Conservation (phyloP, 1,140 invertebrate genomes). For the Drosophila pallidifrons region DNA sequence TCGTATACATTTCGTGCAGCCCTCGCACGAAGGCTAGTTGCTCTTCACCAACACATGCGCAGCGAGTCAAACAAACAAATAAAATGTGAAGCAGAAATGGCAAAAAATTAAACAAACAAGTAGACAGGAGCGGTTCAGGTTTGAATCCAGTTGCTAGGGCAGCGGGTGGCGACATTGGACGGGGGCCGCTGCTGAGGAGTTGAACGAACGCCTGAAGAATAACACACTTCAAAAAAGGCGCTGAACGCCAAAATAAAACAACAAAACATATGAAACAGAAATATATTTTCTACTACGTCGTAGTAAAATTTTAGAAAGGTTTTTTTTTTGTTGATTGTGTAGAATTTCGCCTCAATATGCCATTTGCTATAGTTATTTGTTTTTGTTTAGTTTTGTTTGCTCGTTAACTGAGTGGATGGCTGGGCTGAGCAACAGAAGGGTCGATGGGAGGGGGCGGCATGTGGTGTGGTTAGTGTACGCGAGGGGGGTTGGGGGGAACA, state of each 20-base stretch:
- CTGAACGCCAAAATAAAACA: slow-evolving; percentile 63
- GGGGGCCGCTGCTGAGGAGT: slow-evolving; percentile 38
- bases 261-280: slow-evolving; percentile 18
- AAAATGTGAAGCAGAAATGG: slow-evolving; percentile 84
- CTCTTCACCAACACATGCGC: slow-evolving; percentile 75
- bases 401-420: slow-evolving; percentile 60
- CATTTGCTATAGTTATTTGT: slow-evolving; percentile 68
- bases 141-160: slow-evolving; percentile 32
- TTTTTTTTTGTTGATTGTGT: slow-evolving; percentile 12
- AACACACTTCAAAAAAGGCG: slow-evolving; percentile 41
- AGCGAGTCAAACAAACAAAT: slow-evolving; percentile 85
- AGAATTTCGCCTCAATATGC: slow-evolving; percentile 55
- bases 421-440: not conserved
- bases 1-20: not conserved
- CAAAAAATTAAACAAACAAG: slow-evolving; percentile 85
- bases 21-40: slow-evolving; percentile 51
- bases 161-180: slow-evolving; percentile 7
- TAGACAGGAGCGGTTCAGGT: slow-evolving; percentile 81
- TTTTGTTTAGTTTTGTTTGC: slow-evolving; percentile 82
- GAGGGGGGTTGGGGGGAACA: not conserved
- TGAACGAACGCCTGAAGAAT: slow-evolving; percentile 71
- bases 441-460: not conserved
- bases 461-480: slow-evolving; percentile 2
- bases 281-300: slow-evolving; percentile 71
- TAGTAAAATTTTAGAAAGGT: slow-evolving; percentile 70